Evolutionary conservation across 2,113 vertebrate species (phyloP).

Genomic region (Axis porcinus): DNA sequence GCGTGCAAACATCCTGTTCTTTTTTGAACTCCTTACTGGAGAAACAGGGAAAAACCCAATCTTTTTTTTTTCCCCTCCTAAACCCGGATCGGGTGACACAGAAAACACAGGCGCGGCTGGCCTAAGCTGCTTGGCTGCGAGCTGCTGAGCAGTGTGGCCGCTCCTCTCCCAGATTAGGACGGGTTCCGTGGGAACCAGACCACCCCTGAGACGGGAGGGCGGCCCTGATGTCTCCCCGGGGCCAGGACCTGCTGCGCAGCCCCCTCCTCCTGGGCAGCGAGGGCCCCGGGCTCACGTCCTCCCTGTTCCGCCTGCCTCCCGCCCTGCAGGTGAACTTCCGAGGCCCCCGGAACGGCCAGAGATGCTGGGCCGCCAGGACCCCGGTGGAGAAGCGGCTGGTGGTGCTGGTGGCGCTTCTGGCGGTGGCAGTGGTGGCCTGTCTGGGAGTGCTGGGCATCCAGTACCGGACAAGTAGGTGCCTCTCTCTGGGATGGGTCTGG

Average conservation of each 20-base stretch:
- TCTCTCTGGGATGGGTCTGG: neutral
- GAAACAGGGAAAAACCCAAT: constrained; percentile 43
- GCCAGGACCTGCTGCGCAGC: neutral
- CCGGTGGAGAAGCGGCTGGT: constrained; percentile 84
- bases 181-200: constrained; percentile 45
- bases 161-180: constrained; percentile 46
- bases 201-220: constrained; percentile 35
- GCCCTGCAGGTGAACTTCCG: constrained; percentile 87
- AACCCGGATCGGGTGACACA: constrained; percentile 53
- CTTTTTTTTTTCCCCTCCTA: neutral
- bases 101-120: constrained; percentile 22
- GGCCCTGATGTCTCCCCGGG: constrained; percentile 33
- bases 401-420: constrained; percentile 79
- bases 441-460: constrained; percentile 85
- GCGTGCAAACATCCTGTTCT: constrained; percentile 68
- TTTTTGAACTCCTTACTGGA: constrained; percentile 55
- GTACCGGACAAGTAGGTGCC: constrained; percentile 88
- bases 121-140: constrained; percentile 5
- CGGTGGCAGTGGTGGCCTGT: constrained; percentile 77
- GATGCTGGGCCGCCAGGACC: constrained; percentile 86
- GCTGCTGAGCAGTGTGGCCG: constrained; percentile 16
- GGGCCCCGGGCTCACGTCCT: neutral
- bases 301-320: constrained; percentile 50
- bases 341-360: constrained; percentile 40
- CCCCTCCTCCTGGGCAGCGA: constrained; percentile 19